phyloP scores from a whole-genome alignment of 2,888 invertebrate genomes.

The Gasteruption jaculator region DNA sequence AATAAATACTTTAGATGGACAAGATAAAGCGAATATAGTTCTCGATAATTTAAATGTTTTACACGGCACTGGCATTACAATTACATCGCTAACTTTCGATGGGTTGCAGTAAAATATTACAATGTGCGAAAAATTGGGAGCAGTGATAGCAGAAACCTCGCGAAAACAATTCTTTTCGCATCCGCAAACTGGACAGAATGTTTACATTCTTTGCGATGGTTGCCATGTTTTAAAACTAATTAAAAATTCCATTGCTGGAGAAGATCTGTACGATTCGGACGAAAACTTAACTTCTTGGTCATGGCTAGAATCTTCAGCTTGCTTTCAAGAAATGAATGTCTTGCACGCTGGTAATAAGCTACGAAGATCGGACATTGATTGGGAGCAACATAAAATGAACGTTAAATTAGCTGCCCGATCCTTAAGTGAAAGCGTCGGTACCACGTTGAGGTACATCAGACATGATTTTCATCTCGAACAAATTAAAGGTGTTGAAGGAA shows the following conservation, averaged over 20 bases:
- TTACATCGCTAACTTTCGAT: constrained; percentile 9
- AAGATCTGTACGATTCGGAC: constrained; percentile 12
- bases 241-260: constrained; percentile 7
- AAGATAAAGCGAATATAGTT: constrained; percentile 14
- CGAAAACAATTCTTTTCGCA: constrained; percentile 1
- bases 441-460: no score
- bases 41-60: constrained; percentile 3
- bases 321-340: constrained; percentile 23
- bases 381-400: no score
- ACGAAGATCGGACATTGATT: no score
- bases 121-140: constrained; percentile 6
- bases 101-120: constrained; percentile 8
- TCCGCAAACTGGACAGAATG: neutral
- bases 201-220: constrained; percentile 8
- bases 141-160: neutral
- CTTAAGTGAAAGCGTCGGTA: no score
- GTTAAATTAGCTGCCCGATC: no score
- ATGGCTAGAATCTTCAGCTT: constrained; percentile 20
- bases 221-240: constrained; percentile 13
- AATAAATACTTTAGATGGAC: constrained; percentile 15
- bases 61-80: constrained; percentile 6
- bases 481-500: no score
- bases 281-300: constrained; percentile 20
- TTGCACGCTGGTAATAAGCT: no score
- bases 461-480: no score